Base-by-base conservation (phyloP, 30 jellyfish, hydroid and myxozoan genomes). In the Aurelia coerulea region DNA sequence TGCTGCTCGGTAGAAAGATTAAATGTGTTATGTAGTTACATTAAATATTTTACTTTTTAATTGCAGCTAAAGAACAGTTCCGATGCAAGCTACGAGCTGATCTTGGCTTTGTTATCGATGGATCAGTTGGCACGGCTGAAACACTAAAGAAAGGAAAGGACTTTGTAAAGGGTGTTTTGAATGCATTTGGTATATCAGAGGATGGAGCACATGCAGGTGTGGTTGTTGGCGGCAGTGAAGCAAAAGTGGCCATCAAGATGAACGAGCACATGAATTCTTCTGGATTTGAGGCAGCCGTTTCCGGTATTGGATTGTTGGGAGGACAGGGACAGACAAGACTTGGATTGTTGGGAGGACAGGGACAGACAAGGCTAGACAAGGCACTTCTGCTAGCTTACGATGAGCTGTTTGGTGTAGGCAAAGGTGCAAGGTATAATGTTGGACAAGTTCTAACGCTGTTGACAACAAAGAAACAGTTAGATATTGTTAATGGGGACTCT, bases 341-440 rank as follows among this genome's bases (percentile, higher is more conserved):
- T n/a, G n/a, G n/a, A n/a, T n/a, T n/a, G n/a, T n/a, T n/a, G n/a
- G n/a, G n/a, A n/a, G n/a, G n/a, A n/a, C n/a, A n/a, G n/a, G n/a
- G n/a, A n/a, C n/a, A n/a, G n/a, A n/a, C n/a, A n/a, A n/a, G n/a
- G n/a, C 10, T 87, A 19, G 96, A 67, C 17, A 65, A 76, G 52
- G 90, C 88, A 1, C 51, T 87, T 74, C 0, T 31, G 56, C 23
- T 49, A 54, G 90, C 96, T 12, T 78, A 76, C 34, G 83, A 70
- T 66, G 74, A 65, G 2, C 73, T 87, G 53, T 87, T 87, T 50
- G 65, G 68, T 64, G 19, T 23, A 10, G 60, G 71, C 4, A 87
- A 87, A 17, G 96, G 96, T 5, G 96, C 96, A 6, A 66, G 90
- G 68, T 42, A 9, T 33, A 18, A 19, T 29, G 96, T 70, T 2